Base-by-base conservation (phyloP, 2,797 vertebrate genomes). In the Nyctalus aviator region DNA sequence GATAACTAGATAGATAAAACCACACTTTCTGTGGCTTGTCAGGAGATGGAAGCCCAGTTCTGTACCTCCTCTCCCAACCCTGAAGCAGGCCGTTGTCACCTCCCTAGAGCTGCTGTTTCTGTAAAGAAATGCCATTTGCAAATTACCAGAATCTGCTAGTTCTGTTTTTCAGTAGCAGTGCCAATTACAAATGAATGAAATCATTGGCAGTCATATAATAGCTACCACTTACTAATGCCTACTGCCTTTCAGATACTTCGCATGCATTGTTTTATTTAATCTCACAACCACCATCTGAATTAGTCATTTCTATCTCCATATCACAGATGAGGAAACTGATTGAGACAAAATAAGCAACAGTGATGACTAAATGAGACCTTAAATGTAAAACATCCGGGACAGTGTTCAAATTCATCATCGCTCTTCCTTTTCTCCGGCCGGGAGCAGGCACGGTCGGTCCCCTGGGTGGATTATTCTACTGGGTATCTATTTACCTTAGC, bases 281-380 rank as follows among this genome's bases (percentile, higher is more conserved):
- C 62, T 91, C 30, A 85, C 27, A 86, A 84, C 35, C 1, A 50
- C 30, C 1, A 3, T 18, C 41, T 48, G 15, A 85, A 77, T 71
- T 92, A 55, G 57, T 85, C 53, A 59, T 18, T 68, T 72, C 20
- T 86, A 46, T 91, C 30, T 93, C 15, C 55, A 32, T 66, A 59
- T 8, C 44, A 81, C 41, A 91, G 71, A 69, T 48, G 78, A 93
- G 69, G 73, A 94, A 96, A 88, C 50, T 30, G 37, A 53, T 30
- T 90, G 66, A 86, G 85, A 79, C 44, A 90, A 89, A 91, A 81
- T 50, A 94, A 95, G 79, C 48, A 92, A 90, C 30, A 17, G 25
- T 20, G 59, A 91, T 85, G 71, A 76, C 71, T 83, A 68, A 71
- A 68, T 41, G 55, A 66, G 23, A 73, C 53, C 55, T 35, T 83